Evolutionary conservation across 2,113 vertebrate species (phyloP), one percentile per base, ranked within the genome.

Genomic region (Callopanchax toddi): DNA sequence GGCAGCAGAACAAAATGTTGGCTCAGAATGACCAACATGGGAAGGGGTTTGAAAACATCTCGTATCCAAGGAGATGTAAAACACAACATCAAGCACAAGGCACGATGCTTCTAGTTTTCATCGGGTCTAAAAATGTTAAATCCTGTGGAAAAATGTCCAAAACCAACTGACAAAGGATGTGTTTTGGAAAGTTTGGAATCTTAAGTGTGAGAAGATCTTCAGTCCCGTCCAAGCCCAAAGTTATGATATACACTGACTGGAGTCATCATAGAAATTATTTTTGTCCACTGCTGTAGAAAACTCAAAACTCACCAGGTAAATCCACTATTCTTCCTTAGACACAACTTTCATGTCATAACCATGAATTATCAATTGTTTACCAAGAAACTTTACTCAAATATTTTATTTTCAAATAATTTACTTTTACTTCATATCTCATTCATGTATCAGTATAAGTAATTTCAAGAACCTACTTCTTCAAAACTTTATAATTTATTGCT

Each of bases 251-350:
- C 39, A 65, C 44, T 40, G 20, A 59, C n/a, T n/a, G n/a, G n/a
- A n/a, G n/a, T n/a, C 37, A 48, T 15, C 72, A 52, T 40, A 21
- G 36, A 49, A 58, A 36, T 12, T 34, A 15, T 73, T 60, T 54
- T 83, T 78, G n/a, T 81, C 71, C 77, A 74, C 61, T 61, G 50
- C 11, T 45, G 60, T 22, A 49, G n/a, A n/a, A 40, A 71, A 60
- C 25, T 48, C 48, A 26, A 23, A 50, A 48, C 42, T 48, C 18
- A 6, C 15, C 18, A 55, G 23, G 59, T 39, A 32, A 13, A 50
- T 23, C 43, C 45, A 22, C 43, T n/a, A 12, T 32, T 40, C 23
- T 53, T 49, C 9, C 29, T 11, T 10, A 52, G 22, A 66, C 51
- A 49, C 52, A 45, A 42, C 18, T 43, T n/a, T 6, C 48, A 60